phyloP scores from a whole-genome alignment of 2,888 invertebrate species.

The Torymus texanus region DNA sequence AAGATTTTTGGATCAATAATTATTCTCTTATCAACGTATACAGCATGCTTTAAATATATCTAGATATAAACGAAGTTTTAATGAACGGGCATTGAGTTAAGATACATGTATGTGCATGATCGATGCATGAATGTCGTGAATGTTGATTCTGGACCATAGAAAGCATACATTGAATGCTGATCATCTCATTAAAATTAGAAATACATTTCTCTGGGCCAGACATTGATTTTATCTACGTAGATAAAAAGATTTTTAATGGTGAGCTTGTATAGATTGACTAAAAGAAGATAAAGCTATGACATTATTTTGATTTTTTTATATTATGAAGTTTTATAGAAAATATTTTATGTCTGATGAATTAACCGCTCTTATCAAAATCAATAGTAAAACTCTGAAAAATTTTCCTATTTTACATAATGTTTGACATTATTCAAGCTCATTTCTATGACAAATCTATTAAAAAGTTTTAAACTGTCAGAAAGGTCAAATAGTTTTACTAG shows the following conservation, averaged over 20 bases:
- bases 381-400: no score
- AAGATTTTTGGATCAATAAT: not conserved
- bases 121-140: slow-evolving; percentile 51
- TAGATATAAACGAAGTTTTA: slow-evolving; percentile 32
- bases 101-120: slow-evolving; percentile 58
- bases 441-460: no score
- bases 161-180: not conserved
- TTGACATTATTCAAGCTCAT: no score
- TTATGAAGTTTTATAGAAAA: not conserved
- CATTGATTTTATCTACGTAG: not conserved
- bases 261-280: slow-evolving; percentile 9
- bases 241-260: slow-evolving; percentile 16
- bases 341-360: no score
- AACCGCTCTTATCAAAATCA: no score
- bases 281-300: slow-evolving; percentile 8
- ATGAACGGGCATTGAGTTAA: slow-evolving; percentile 54
- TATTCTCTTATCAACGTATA: slow-evolving; percentile 5
- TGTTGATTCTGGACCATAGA: slow-evolving; percentile 18
- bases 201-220: slow-evolving; percentile 18
- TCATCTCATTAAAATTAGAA: not conserved
- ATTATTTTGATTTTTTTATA: slow-evolving; percentile 4
- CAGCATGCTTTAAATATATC: slow-evolving; percentile 37
- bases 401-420: no score
- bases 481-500: no score
- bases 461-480: no score